These are phyloP conservation scores for Montifringilla adamsi DNA, from an alignment of 2,113 vertebrate species.

Conservation along the genomic window DNA sequence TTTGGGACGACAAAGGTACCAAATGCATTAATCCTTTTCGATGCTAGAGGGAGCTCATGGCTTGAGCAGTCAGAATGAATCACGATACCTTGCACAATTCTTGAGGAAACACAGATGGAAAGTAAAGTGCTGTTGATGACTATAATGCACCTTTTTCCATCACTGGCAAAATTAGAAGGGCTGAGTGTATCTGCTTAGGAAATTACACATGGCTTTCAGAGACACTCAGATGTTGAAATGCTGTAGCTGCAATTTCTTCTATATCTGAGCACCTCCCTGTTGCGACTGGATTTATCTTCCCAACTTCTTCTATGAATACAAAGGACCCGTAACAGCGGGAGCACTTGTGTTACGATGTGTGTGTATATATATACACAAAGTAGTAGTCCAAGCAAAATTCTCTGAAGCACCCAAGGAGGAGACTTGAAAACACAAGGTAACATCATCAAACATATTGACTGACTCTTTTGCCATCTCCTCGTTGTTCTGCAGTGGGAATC, in stretches of 20 bases:
- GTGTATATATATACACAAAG: background rate
- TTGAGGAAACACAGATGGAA: constrained; percentile 34
- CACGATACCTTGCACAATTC: background rate
- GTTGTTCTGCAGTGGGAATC: background rate
- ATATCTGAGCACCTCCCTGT: background rate
- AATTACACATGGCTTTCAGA: constrained; percentile 1
- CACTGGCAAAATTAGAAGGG: background rate
- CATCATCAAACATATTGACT: background rate
- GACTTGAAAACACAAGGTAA: background rate
- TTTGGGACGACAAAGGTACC: background rate
- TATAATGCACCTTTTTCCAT: constrained; percentile 10
- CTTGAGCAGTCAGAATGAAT: background rate
- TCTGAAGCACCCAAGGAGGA: background rate
- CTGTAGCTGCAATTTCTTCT: constrained; percentile 10
- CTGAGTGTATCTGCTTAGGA: constrained; percentile 16
- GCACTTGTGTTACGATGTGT: accelerated
- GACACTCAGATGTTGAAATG: background rate
- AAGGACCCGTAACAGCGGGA: background rate
- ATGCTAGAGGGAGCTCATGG: constrained; percentile 53
- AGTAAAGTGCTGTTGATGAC: constrained; percentile 1
- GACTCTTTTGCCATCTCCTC: background rate
- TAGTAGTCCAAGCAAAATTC: background rate
- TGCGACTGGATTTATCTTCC: background rate
- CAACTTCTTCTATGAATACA: background rate
- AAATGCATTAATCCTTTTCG: constrained; percentile 5